Percentiles rank a stretch among this genome's conserved stretches.
These are phyloP conservation scores for Drosophila sordidula DNA, from an alignment of 2,888 invertebrate species.

Conservation along the genomic window DNA sequence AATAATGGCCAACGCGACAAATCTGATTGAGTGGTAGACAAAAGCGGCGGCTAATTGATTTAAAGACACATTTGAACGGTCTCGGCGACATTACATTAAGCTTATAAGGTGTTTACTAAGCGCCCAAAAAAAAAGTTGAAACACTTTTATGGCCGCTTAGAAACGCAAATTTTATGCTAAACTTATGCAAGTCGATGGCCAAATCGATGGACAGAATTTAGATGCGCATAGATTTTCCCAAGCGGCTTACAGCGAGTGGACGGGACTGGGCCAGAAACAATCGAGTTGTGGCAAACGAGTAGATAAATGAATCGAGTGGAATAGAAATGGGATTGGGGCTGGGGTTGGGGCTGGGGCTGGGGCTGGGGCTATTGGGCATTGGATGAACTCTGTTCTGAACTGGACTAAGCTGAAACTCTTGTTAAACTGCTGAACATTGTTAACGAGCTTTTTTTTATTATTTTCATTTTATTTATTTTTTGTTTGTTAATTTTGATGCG, in stretches of 20 bases:
- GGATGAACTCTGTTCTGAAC: conserved; percentile 2
- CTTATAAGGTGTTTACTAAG: conserved; percentile 77
- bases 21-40: conserved; percentile 43
- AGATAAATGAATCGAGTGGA: conserved; percentile 16
- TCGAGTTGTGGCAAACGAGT: conserved; percentile 18
- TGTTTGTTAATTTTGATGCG: conserved; percentile 56
- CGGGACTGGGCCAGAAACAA: conserved; percentile 6
- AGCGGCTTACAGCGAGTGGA: conserved; percentile 43
- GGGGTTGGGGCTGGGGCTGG: background rate
- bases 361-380: background rate
- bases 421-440: conserved; percentile 36
- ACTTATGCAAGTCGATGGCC: conserved; percentile 58
- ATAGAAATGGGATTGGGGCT: background rate
- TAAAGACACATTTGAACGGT: conserved; percentile 62
- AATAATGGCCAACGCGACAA: conserved; percentile 15
- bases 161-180: conserved; percentile 66
- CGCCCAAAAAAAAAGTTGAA: conserved; percentile 28
- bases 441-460: conserved; percentile 43
- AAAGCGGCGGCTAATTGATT: conserved; percentile 67
- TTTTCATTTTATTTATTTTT: conserved; percentile 35
- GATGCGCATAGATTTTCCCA: conserved; percentile 61
- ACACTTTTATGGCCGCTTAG: conserved; percentile 56
- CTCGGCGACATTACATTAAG: conserved; percentile 65
- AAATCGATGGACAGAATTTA: conserved; percentile 56
- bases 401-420: conserved; percentile 17